phyloP scores from a whole-genome alignment of 2,888 invertebrate species.

The Hypercompe scribonia region DNA sequence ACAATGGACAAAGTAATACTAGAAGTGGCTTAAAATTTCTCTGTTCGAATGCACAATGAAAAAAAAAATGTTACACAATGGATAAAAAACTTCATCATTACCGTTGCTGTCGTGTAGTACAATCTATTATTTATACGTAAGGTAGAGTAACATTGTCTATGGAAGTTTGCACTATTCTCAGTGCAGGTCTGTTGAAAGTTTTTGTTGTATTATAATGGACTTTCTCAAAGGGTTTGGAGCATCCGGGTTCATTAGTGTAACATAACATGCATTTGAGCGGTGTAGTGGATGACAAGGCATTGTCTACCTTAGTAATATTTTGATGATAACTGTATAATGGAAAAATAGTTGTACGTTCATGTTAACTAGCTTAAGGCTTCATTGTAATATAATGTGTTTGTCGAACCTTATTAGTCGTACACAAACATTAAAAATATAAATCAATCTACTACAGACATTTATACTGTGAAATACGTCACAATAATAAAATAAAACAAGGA shows the following conservation, averaged over 20 bases:
- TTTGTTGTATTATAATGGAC: conserved; percentile 24
- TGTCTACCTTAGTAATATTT: background rate
- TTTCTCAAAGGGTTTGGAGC: background rate
- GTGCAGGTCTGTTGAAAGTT: conserved; percentile 36
- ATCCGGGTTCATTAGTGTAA: conserved; percentile 10
- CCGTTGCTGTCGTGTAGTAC: conserved; percentile 26
- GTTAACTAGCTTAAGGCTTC: background rate
- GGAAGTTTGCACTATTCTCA: conserved; percentile 44
- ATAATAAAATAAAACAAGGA: conserved; percentile 34
- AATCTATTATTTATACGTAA: conserved; percentile 56
- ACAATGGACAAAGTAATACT: conserved; percentile 30
- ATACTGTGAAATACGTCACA: background rate
- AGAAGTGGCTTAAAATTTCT: conserved; percentile 38
- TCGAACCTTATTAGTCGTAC: background rate
- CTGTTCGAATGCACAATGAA: conserved; percentile 52
- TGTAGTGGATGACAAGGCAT: background rate
- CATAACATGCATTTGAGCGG: background rate
- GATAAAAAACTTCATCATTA: conserved; percentile 46
- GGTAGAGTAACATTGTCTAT: conserved; percentile 35
- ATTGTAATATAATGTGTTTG: background rate
- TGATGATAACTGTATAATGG: background rate
- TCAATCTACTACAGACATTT: conserved; percentile 7
- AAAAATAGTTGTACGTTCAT: background rate
- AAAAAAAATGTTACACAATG: conserved; percentile 56
- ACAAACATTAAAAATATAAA: background rate